Evolutionary conservation across 2,888 invertebrate species (phyloP).

Genomic region (Pteria penguin): DNA sequence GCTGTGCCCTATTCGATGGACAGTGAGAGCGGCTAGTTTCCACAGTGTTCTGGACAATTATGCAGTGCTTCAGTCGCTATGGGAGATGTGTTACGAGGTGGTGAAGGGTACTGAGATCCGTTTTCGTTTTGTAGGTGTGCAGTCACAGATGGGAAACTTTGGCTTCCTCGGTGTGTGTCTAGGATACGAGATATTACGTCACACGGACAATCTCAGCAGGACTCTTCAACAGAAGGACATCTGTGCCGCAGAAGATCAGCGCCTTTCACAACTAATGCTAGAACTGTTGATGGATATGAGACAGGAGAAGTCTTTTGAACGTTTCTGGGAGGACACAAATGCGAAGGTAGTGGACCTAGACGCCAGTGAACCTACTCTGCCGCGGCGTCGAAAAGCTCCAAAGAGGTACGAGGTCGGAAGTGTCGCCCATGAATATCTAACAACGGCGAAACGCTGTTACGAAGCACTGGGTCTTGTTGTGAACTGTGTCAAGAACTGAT

Average conservation of each 20-base stretch:
- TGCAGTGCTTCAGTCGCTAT: slow-evolving; percentile 7
- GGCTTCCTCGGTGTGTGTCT: not conserved
- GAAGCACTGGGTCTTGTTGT: slow-evolving; percentile 39
- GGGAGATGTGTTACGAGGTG: slow-evolving; percentile 2
- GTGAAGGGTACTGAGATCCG: no score
- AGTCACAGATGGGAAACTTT: slow-evolving; percentile 13
- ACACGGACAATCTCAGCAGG: no score
- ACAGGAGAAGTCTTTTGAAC: slow-evolving; percentile 2
- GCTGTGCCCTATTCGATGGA: slow-evolving; percentile 44
- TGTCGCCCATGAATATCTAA: slow-evolving; percentile 14
- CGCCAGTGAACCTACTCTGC: not conserved
- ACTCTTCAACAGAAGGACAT: no score
- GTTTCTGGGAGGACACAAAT: no score
- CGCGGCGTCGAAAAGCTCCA: not conserved
- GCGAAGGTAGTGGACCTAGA: not conserved
- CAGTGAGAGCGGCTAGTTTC: slow-evolving; percentile 32
- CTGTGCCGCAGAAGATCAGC: slow-evolving; percentile 40
- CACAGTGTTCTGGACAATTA: slow-evolving; percentile 1
- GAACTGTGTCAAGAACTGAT: slow-evolving; percentile 30
- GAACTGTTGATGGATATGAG: slow-evolving; percentile 6
- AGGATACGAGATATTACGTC: no score
- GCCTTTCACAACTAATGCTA: slow-evolving; percentile 2
- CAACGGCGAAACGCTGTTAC: slow-evolving; percentile 25
- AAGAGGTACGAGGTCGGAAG: slow-evolving; percentile 14
- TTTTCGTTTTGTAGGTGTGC: no score